Evolutionary conservation across 2,888 invertebrate species (phyloP).

Genomic region (Brassicogethes aeneus): DNA sequence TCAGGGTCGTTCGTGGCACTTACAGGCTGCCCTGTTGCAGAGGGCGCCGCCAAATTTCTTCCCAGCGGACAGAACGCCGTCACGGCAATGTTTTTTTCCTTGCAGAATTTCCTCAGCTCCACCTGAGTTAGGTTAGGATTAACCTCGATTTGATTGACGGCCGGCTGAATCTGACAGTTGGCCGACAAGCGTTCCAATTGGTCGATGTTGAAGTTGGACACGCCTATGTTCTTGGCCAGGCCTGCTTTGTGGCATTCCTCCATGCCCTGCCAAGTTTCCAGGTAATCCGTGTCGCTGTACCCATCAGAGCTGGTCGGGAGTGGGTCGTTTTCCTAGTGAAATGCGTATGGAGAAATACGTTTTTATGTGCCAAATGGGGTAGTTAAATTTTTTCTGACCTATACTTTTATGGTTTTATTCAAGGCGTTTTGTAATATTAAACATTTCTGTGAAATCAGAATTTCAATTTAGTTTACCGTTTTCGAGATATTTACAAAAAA

Average conservation of each 20-base stretch:
- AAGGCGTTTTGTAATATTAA: too few relatives aligned
- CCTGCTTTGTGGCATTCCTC: constrained; percentile 56
- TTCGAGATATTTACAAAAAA: too few relatives aligned
- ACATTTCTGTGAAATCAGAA: too few relatives aligned
- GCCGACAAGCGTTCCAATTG: constrained; percentile 56
- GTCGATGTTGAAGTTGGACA: constrained; percentile 66
- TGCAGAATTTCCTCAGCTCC: constrained; percentile 57
- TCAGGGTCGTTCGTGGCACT: constrained; percentile 46
- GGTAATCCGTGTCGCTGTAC: constrained; percentile 51
- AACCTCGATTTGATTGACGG: constrained; percentile 49
- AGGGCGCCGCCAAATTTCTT: constrained; percentile 40
- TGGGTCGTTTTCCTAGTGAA: background rate
- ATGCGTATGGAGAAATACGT: background rate
- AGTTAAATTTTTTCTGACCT: too few relatives aligned
- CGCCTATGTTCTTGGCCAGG: constrained; percentile 58
- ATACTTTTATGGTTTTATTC: too few relatives aligned
- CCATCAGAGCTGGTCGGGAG: constrained; percentile 31
- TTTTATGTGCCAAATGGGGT: too few relatives aligned
- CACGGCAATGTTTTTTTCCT: constrained; percentile 50
- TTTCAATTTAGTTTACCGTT: too few relatives aligned
- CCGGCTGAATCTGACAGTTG: constrained; percentile 47
- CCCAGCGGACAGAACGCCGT: constrained; percentile 69
- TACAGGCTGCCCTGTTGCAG: constrained; percentile 38
- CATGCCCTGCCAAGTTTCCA: constrained; percentile 66
- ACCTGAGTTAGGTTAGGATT: constrained; percentile 62